Evolutionary conservation across 2,113 vertebrate genomes (phyloP).

Genomic region (Channa maculata): DNA sequence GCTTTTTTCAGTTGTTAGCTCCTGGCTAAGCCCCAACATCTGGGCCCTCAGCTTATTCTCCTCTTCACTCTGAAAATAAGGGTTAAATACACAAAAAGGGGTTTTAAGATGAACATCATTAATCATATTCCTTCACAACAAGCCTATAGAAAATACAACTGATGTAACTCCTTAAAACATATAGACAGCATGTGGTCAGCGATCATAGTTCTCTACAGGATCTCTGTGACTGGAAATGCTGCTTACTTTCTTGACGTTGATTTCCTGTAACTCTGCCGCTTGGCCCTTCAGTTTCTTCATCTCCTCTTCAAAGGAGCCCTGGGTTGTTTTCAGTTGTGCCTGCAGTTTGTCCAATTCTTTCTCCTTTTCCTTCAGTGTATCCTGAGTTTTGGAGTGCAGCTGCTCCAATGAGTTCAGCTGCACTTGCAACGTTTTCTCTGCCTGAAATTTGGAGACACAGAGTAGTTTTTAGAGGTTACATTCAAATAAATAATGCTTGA

Average conservation of each 20-base stretch:
- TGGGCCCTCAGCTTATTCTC: constrained; percentile 87
- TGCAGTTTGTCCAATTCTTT: constrained; percentile 85
- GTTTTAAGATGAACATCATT: neutral
- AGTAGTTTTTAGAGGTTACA: neutral
- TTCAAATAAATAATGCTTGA: neutral
- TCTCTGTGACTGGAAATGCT: neutral
- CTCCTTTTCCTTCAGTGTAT: constrained; percentile 87
- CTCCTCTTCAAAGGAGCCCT: constrained; percentile 86
- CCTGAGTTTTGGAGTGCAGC: constrained; percentile 84
- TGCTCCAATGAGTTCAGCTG: constrained; percentile 83
- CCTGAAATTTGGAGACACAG: constrained; percentile 73
- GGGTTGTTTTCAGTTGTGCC: constrained; percentile 85
- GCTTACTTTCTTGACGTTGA: constrained; percentile 70
- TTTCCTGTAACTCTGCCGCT: constrained; percentile 84
- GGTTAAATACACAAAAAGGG: neutral
- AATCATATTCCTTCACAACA: neutral
- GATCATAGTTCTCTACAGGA: neutral
- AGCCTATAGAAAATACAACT: neutral
- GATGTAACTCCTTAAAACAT: neutral
- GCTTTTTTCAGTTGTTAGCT: constrained; percentile 85
- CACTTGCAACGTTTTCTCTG: constrained; percentile 85
- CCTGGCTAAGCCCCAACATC: constrained; percentile 81
- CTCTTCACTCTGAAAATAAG: constrained; percentile 86
- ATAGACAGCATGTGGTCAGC: neutral
- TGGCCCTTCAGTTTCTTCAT: constrained; percentile 85